phyloP scores from a whole-genome alignment of 2,888 invertebrate genomes.

The Uloborus plumipes region DNA sequence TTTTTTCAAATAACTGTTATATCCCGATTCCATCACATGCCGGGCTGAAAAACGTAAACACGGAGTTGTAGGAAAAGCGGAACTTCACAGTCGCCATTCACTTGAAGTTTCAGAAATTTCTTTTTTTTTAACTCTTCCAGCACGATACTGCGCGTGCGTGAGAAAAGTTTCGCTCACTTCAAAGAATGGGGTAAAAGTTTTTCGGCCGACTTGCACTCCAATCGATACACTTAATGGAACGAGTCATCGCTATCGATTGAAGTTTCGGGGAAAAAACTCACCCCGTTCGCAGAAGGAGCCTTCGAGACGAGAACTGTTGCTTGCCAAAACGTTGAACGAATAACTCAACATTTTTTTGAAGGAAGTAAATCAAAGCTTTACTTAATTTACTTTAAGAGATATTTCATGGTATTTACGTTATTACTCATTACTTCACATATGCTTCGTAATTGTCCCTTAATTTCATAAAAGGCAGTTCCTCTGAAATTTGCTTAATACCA shows the following conservation, averaged over 20 bases:
- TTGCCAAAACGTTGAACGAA: too few species aligned
- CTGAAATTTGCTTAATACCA: too few species aligned
- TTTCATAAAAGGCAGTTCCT: too few species aligned
- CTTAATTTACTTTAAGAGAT: too few species aligned
- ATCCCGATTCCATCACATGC: slow-evolving; percentile 47
- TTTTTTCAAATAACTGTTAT: too few species aligned
- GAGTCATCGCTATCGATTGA: slow-evolving; percentile 57
- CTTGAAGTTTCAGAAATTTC: slow-evolving; percentile 15
- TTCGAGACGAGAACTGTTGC: too few species aligned
- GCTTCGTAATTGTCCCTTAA: too few species aligned
- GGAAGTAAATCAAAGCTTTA: too few species aligned
- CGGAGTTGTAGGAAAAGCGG: slow-evolving; percentile 14
- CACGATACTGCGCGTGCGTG: slow-evolving; percentile 24
- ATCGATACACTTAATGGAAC: slow-evolving; percentile 48
- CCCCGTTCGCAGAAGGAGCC: slow-evolving; percentile 17
- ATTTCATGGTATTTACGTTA: too few species aligned
- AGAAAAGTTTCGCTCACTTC: slow-evolving; percentile 58
- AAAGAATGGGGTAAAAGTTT: slow-evolving; percentile 57
- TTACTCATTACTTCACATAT: too few species aligned
- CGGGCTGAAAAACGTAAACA: slow-evolving; percentile 39
- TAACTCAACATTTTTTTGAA: too few species aligned
- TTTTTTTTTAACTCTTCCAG: slow-evolving; percentile 9
- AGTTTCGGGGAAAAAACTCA: slow-evolving; percentile 41
- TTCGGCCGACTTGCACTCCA: slow-evolving; percentile 27
- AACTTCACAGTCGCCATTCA: slow-evolving; percentile 19